Percentiles rank a stretch among this genome's conserved stretches.
Evolutionary conservation across 2,888 invertebrate genomes (phyloP).

Genomic region (Drosophila subquinaria): DNA sequence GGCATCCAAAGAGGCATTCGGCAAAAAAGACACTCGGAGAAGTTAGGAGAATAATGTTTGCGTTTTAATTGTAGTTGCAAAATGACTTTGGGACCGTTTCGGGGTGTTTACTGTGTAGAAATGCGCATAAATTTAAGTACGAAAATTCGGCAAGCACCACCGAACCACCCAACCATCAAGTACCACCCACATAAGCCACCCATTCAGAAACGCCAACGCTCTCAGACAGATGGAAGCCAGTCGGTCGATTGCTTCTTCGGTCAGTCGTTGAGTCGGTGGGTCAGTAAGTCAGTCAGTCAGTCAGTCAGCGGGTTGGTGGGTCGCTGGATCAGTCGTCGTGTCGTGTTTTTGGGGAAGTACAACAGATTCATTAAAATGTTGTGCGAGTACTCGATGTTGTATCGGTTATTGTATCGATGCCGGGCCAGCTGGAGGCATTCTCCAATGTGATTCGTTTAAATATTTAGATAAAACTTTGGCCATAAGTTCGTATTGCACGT

Average conservation of each 20-base stretch:
- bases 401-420: constrained; percentile 18
- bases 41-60: constrained; percentile 51
- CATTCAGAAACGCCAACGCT: constrained; percentile 40
- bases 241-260: constrained; percentile 18
- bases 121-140: constrained; percentile 67
- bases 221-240: constrained; percentile 37
- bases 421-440: constrained; percentile 35
- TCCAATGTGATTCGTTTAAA: constrained; percentile 59
- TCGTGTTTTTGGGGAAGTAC: constrained; percentile 36
- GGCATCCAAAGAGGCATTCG: neutral
- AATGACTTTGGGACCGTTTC: constrained; percentile 61
- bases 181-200: constrained; percentile 30
- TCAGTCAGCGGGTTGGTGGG: neutral
- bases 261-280: constrained; percentile 1
- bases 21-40: constrained; percentile 3
- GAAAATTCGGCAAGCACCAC: constrained; percentile 34
- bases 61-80: constrained; percentile 70
- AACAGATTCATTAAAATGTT: constrained; percentile 48
- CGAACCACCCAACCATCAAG: constrained; percentile 22
- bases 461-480: constrained; percentile 66
- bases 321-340: constrained; percentile 2
- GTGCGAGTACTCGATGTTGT: constrained; percentile 22
- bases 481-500: constrained; percentile 50
- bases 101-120: constrained; percentile 64
- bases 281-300: constrained; percentile 14